Evolutionary conservation across 1,140 invertebrate genomes (phyloP), one percentile per base, ranked within the genome.

Genomic region (Brachionus asplanchnoidis): DNA sequence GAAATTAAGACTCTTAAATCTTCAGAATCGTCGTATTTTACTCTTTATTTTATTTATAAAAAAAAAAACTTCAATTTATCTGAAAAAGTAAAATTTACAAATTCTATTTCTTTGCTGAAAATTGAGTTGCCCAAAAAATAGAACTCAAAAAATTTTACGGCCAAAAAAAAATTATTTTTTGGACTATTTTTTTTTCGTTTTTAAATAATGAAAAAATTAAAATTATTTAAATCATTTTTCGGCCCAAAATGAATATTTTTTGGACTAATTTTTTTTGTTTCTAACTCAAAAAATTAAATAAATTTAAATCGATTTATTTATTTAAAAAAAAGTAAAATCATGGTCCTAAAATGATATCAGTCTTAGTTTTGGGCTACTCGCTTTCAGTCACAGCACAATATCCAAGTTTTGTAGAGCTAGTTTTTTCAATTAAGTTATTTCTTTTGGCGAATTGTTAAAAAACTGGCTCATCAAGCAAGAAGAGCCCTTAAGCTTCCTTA

Each of bases 401-500:
- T 68, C 66, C 32, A 68, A 68, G 66, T 68, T 68, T 68, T 40
- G 32, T 68, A 32, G 3, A 68, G 26, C 66, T 68, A 28, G 32
- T 23, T 68, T 32, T 36, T 68, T 68, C 53, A 60, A 60, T 60
- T 60, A 26, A 68, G 32, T 68, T 68, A 36, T 73, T 73, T 40
- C 32, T 73, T 73, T 40, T 68, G 66, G 66, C 32, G 26, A 68
- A 68, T 40, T 40, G 17, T 40, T 42, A 42, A 73, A 73, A 40
- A 40, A 73, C 8, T 68, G 5, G 40, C 40, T 73, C 68, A 73
- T 73, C 68, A 73, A 73, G 40, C 40, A 42, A 73, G 36, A 42
- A 73, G 36, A 17, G 40, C 68, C 68, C 68, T 73, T 73, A 73
- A 73, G 68, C 68, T 73, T 73, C 68, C 68, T 73, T 73, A 73